These are phyloP conservation scores for Drosophila parthenogenetica DNA, from an alignment of 2,888 invertebrate species.

Conservation along the genomic window DNA sequence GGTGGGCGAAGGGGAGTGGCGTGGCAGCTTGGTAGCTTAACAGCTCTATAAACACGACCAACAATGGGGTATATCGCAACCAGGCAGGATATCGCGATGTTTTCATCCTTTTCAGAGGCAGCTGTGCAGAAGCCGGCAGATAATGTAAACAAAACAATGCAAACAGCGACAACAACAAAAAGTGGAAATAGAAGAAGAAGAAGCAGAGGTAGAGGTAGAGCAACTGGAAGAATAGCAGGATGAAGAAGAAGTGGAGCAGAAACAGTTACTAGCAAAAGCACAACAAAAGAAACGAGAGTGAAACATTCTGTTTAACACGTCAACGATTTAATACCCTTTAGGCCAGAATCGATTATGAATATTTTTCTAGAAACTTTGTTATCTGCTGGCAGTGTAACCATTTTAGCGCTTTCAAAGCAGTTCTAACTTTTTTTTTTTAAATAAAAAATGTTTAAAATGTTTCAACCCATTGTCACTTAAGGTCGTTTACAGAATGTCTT, in stretches of 20 bases:
- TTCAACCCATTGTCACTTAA: no score
- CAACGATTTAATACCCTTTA: background rate
- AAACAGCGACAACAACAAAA: conserved; percentile 24
- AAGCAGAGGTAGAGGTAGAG: background rate
- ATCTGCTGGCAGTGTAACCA: no score
- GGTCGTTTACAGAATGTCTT: no score
- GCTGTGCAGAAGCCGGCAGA: conserved; percentile 56
- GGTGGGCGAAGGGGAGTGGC: background rate
- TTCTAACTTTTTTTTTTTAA: no score
- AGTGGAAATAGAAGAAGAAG: background rate
- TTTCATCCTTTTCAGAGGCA: conserved; percentile 54
- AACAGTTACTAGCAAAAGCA: background rate
- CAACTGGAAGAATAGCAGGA: background rate
- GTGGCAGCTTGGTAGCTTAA: conserved; percentile 20
- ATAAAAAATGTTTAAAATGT: no score
- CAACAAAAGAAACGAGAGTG: background rate
- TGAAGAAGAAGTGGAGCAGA: background rate
- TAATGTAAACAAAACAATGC: conserved; percentile 62
- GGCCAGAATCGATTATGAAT: background rate
- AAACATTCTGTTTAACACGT: background rate
- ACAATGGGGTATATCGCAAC: conserved; percentile 27
- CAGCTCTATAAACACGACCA: conserved; percentile 39
- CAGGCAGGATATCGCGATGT: conserved; percentile 26
- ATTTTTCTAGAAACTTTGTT: no score
- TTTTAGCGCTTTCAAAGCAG: no score